Evolutionary conservation across 2,113 vertebrate genomes (phyloP).

Genomic region (Phoxinus phoxinus): DNA sequence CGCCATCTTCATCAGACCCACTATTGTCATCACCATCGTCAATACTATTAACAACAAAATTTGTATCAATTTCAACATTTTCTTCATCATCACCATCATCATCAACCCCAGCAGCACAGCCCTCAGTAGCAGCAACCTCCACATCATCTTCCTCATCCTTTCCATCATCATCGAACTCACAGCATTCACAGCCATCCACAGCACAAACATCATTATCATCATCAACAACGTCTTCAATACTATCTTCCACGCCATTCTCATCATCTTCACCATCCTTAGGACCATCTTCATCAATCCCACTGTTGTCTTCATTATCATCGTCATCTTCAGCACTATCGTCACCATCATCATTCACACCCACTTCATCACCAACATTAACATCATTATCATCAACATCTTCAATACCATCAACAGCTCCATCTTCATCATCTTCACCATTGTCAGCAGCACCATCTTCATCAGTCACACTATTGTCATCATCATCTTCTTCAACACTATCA

Average conservation of each 20-base stretch:
- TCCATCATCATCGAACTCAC: too few relatives aligned
- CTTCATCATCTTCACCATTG: background rate
- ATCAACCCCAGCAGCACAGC: background rate
- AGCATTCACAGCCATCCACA: too few relatives aligned
- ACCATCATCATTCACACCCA: background rate
- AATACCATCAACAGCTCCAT: background rate
- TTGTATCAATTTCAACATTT: too few relatives aligned
- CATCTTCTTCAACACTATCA: background rate
- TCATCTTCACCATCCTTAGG: background rate
- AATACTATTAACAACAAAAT: too few relatives aligned
- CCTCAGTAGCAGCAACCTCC: background rate
- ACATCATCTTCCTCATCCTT: background rate
- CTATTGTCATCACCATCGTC: background rate
- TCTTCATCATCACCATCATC: background rate
- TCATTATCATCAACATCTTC: background rate
- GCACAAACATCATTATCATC: background rate
- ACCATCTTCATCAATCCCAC: background rate
- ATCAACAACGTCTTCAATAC: background rate
- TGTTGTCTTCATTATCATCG: background rate
- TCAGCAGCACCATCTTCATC: too few relatives aligned
- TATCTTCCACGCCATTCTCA: background rate
- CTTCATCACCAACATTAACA: background rate
- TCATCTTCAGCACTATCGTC: background rate
- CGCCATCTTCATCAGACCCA: background rate
- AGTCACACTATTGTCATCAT: background rate